These are phyloP conservation scores for Actinia tenebrosa DNA, from an alignment of 64 coral and sea anemone species.

Conservation along the genomic window DNA sequence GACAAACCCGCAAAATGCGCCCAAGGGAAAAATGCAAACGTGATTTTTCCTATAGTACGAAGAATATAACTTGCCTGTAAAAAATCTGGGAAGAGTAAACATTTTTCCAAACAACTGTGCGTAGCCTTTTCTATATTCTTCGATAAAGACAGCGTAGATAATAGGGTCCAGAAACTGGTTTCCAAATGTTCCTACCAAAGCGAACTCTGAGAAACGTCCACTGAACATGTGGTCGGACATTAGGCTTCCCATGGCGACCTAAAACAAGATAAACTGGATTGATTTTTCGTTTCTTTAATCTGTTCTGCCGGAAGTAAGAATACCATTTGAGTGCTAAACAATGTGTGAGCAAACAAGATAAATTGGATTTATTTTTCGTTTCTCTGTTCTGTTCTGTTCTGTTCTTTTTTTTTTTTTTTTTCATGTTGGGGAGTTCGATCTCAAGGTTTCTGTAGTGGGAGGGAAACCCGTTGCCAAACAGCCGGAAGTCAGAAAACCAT, in stretches of 20 bases:
- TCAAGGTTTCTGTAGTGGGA: not conserved
- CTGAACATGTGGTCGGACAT: conserved; percentile 55
- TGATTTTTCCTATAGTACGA: no score
- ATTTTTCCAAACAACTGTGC: conserved; percentile 11
- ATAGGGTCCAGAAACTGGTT: conserved; percentile 57
- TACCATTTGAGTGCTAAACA: no score
- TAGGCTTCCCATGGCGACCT: conserved; percentile 64
- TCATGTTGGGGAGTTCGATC: no score
- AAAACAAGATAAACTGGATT: conserved; percentile 11
- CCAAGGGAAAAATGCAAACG: no score
- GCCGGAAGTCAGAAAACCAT: no score
- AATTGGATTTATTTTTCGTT: not conserved
- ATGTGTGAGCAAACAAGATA: not conserved
- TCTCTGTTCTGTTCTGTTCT: not conserved
- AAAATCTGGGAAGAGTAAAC: not conserved
- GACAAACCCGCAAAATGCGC: no score
- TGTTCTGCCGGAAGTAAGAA: no score
- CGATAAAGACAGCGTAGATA: conserved; percentile 44
- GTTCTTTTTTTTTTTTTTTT: not conserved
- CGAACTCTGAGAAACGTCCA: conserved; percentile 47
- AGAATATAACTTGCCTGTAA: conserved; percentile 31
- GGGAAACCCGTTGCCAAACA: not conserved
- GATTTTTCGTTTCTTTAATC: not conserved
- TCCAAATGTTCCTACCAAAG: conserved; percentile 55
- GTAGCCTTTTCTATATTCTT: conserved; percentile 62